These are phyloP conservation scores for Eurosta solidaginis DNA, from an alignment of 1,140 invertebrate genomes.

Conservation along the genomic window DNA sequence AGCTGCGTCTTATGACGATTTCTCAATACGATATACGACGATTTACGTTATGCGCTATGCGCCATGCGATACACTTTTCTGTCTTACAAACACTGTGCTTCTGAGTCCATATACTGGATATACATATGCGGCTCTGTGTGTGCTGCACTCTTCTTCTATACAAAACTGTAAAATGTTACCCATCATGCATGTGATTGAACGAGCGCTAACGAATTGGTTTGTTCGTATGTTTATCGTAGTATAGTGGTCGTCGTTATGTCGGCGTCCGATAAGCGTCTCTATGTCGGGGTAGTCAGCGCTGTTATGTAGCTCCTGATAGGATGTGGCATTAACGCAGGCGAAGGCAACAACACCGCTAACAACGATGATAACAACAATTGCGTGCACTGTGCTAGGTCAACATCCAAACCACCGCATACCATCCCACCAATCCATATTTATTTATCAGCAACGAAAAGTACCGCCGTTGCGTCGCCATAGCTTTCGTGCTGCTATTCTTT, in stretches of 20 bases:
- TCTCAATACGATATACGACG: neutral
- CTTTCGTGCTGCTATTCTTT: too few relatives aligned
- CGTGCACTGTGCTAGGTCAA: too few relatives aligned
- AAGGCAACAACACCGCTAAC: neutral
- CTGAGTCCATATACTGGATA: neutral
- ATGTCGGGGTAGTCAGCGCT: neutral
- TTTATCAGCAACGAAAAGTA: neutral
- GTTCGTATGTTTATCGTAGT: neutral
- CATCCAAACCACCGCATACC: neutral
- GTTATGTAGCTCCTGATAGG: neutral
- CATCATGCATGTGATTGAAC: neutral
- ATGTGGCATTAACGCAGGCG: too few relatives aligned
- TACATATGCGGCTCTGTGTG: neutral
- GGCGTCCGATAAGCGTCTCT: neutral
- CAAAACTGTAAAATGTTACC: neutral
- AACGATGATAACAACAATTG: neutral
- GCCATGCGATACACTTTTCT: constrained; percentile 26
- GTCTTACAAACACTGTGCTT: constrained; percentile 20
- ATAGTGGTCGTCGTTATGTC: neutral
- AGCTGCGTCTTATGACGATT: neutral
- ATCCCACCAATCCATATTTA: neutral
- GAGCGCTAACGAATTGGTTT: neutral
- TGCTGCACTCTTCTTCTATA: neutral
- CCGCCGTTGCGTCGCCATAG: neutral
- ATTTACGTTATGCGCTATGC: constrained; percentile 15